Conservation (phyloP, 2,888 invertebrate species). For the Rotaria magnacalcarata region DNA sequence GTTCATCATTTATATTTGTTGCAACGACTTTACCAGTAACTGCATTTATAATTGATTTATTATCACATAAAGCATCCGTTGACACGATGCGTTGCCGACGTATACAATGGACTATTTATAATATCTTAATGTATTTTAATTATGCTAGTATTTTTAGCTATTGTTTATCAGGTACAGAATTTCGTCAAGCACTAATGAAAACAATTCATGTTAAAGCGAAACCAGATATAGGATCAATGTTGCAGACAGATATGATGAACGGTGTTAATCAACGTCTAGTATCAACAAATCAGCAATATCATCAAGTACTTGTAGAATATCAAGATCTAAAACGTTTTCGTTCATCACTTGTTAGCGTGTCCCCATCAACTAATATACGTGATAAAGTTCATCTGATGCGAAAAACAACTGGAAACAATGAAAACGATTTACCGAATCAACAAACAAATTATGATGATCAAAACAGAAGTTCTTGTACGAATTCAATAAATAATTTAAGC, state of each 20-base stretch:
- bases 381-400: no score
- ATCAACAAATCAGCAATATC: not conserved
- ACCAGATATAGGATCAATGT: not conserved
- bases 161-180: conserved; percentile 32
- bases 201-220: not conserved
- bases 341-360: not conserved
- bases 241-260: not conserved
- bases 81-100: not conserved
- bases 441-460: not conserved
- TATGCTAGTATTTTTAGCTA: conserved; percentile 19
- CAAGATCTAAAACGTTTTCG: not conserved
- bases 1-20: conserved; percentile 6
- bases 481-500: not conserved
- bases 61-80: not conserved
- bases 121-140: conserved; percentile 37
- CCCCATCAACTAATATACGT: no score
- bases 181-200: conserved; percentile 15
- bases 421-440: not conserved
- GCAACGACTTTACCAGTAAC: conserved; percentile 25
- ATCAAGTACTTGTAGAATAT: not conserved
- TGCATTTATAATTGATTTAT: conserved; percentile 29
- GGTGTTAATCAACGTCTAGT: not conserved
- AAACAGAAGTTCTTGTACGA: not conserved
- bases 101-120: conserved; percentile 26
- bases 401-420: no score